A percentile compares a stretch with the other conserved stretches of the same genome.
phyloP scores from a whole-genome alignment of 2,888 invertebrate genomes.

The Ophion costatus region DNA sequence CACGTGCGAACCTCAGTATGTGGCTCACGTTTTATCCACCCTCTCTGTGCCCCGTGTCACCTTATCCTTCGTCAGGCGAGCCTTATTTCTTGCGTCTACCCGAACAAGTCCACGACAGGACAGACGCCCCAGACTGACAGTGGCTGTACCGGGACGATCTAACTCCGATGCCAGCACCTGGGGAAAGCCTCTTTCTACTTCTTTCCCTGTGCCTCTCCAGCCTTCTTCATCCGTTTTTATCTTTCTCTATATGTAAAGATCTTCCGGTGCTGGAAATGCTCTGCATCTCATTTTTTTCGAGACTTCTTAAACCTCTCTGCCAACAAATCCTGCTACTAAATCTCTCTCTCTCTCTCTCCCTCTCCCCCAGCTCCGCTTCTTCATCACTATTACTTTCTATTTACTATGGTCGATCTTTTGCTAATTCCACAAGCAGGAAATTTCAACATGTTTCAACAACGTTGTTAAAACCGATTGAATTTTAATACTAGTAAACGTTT shows the following conservation, averaged over 20 bases:
- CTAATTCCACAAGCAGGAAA: neutral
- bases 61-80: constrained; percentile 57
- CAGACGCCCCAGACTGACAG: constrained; percentile 57
- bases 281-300: constrained; percentile 29
- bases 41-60: constrained; percentile 61
- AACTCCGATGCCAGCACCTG: constrained; percentile 38
- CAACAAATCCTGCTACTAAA: constrained; percentile 4
- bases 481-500: too few relatives aligned
- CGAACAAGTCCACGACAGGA: constrained; percentile 55
- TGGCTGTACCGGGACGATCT: constrained; percentile 30
- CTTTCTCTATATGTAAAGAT: neutral
- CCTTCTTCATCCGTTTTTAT: neutral
- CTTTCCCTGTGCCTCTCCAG: constrained; percentile 10
- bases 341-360: neutral
- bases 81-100: constrained; percentile 56
- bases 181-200: constrained; percentile 34
- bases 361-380: constrained; percentile 11
- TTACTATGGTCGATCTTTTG: too few relatives aligned
- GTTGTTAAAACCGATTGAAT: too few relatives aligned
- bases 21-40: constrained; percentile 70
- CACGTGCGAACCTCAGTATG: constrained; percentile 61
- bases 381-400: neutral
- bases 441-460: too few relatives aligned
- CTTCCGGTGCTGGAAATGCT: constrained; percentile 34
- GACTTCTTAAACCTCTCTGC: constrained; percentile 47